A percentile compares a stretch with the other conserved stretches of the same genome.
Evolutionary conservation across 2,113 vertebrate species (phyloP).

Genomic region (Festucalex cinctus): DNA sequence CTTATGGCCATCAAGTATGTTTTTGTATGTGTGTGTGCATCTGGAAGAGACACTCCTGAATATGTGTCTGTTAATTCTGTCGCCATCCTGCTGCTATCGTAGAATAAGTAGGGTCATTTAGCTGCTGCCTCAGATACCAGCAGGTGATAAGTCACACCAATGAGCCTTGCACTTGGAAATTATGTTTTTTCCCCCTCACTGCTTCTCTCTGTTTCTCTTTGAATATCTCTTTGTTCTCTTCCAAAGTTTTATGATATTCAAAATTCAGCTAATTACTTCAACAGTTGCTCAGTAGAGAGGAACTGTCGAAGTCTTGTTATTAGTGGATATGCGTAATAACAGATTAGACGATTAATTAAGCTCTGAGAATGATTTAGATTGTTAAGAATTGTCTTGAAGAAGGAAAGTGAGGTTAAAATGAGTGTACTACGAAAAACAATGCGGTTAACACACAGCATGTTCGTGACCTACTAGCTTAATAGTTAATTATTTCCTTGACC

Average conservation of each 20-base stretch:
- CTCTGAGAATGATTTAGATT: not conserved
- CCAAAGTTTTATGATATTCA: slow-evolving; percentile 2
- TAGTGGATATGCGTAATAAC: not conserved
- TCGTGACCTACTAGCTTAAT: too few relatives aligned
- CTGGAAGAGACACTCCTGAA: slow-evolving; percentile 22
- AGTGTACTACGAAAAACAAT: too few relatives aligned
- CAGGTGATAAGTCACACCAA: slow-evolving; percentile 57
- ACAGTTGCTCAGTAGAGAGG: slow-evolving; percentile 17
- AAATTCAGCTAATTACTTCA: slow-evolving; percentile 26
- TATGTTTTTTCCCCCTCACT: slow-evolving; percentile 21
- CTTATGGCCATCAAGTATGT: slow-evolving; percentile 4
- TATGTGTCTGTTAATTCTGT: slow-evolving; percentile 57
- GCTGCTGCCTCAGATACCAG: slow-evolving; percentile 53
- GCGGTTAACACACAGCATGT: not conserved
- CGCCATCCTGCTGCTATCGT: slow-evolving; percentile 49
- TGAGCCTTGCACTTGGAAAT: slow-evolving; percentile 47
- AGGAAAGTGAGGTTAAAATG: too few relatives aligned
- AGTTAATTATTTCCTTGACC: too few relatives aligned
- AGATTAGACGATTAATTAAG: not conserved
- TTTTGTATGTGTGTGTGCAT: slow-evolving; percentile 6
- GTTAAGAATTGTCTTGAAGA: not conserved
- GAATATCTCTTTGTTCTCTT: slow-evolving; percentile 16
- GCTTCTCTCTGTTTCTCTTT: slow-evolving; percentile 20
- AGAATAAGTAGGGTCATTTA: slow-evolving; percentile 63
- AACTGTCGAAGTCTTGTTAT: slow-evolving; percentile 28